phyloP scores from a whole-genome alignment of 2,113 vertebrate genomes.

The Cinclus mexicanus region DNA sequence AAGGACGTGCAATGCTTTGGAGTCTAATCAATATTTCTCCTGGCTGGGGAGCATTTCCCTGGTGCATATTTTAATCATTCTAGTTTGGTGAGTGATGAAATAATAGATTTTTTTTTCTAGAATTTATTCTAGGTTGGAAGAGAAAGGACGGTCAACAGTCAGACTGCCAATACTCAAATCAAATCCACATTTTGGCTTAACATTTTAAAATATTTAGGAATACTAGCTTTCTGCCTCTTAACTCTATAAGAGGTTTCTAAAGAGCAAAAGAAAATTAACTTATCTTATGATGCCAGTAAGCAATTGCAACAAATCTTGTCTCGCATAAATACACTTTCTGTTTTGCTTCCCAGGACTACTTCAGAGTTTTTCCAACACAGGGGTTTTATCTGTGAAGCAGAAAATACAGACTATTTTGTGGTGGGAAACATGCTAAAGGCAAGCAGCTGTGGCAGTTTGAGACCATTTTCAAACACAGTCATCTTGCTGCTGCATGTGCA shows the following conservation, averaged over 20 bases:
- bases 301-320: constrained; percentile 27
- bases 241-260: not conserved
- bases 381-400: constrained; percentile 47
- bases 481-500: constrained; percentile 38
- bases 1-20: not conserved
- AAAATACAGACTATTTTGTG: constrained; percentile 55
- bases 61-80: constrained; percentile 2
- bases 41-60: not conserved
- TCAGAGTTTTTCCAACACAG: not conserved
- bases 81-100: constrained; percentile 7
- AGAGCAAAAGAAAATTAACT: not conserved
- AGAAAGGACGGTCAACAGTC: not conserved
- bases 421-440: constrained; percentile 29
- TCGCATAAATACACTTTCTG: constrained; percentile 1
- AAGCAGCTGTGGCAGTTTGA: constrained; percentile 60
- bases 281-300: not conserved
- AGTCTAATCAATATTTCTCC: not conserved
- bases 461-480: constrained; percentile 44
- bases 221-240: not conserved
- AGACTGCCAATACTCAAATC: constrained; percentile 36
- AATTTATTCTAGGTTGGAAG: constrained; percentile 38
- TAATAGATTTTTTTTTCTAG: not conserved
- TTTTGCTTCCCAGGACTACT: constrained; percentile 3
- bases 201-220: not conserved
- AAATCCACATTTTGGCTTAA: constrained; percentile 42